Base-by-base conservation (phyloP, 2,113 vertebrate species). In the Dolichotis patagonum region DNA sequence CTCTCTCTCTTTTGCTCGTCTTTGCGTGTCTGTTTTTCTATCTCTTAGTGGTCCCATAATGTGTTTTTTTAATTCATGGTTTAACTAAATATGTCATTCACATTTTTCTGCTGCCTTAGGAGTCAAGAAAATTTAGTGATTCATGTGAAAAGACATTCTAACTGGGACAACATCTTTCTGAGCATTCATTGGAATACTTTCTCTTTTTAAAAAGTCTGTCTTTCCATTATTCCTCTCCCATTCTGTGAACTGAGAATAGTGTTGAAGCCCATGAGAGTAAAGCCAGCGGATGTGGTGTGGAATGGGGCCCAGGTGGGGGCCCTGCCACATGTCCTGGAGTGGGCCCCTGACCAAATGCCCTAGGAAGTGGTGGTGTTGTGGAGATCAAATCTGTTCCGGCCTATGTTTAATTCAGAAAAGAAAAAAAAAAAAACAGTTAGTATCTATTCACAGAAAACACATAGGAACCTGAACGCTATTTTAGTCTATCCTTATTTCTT, bases 251-350 rank as follows among this genome's bases (percentile, higher is more conserved):
- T 86, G 81, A 98, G 97, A 97, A 96, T 96, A 96, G 41, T 43
- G 3, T 0, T 56, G 54, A 94, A 41, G 30, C 49, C 96, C n/a
- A 38, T 71, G 56, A 8, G 46, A 58, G 82, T 32, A 97, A 90
- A 49, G 0, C 35, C 3, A 14, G 86, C 35, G 43, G 67, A n/a
- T 14, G 0, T 49, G 41, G 78, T 80, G 93, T 77, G 46, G 88
- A 54, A 13, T 92, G 93, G 88, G 81, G 90, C 62, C 87, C 28
- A 91, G 94, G 92, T 94, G 56, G 87, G 56, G 41, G 52, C 95
- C 49, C 95, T 90, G 81, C 97, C 97, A 95, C 92, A 82, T 90
- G 24, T 95, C 94, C 85, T 60, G 82, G 63, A 41, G 97, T 94
- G 93, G 54, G 63, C 90, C 14, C 46, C 60, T 95, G 58, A 85